A percentile compares a stretch with the other conserved stretches of the same genome.
These are phyloP conservation scores for Phyllotreta cruciferae DNA, from an alignment of 2,888 invertebrate genomes.

Conservation along the genomic window DNA sequence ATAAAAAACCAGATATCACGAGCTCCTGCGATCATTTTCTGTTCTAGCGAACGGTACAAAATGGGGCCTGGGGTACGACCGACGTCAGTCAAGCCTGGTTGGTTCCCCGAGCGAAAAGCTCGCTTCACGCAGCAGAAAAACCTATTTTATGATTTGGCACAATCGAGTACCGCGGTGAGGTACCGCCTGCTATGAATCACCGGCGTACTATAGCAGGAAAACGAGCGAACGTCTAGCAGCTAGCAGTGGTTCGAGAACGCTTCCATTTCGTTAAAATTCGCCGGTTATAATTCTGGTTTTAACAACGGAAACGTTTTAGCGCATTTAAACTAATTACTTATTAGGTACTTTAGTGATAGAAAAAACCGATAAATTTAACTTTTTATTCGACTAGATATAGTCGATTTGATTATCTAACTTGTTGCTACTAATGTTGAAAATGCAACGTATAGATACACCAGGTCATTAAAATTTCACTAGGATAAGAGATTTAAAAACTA, in stretches of 20 bases:
- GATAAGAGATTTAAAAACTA: too few species aligned
- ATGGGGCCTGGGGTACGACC: slow-evolving; percentile 9
- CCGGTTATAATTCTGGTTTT: too few species aligned
- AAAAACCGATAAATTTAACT: too few species aligned
- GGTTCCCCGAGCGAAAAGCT: slow-evolving; percentile 25
- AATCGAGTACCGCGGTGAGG: slow-evolving; percentile 23
- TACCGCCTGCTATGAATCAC: slow-evolving; percentile 28
- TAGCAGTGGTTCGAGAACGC: not conserved
- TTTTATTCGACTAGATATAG: too few species aligned
- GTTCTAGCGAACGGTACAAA: slow-evolving; percentile 14
- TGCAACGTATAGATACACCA: too few species aligned
- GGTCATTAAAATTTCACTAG: too few species aligned
- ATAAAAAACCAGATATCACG: too few species aligned
- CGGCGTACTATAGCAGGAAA: slow-evolving; percentile 25
- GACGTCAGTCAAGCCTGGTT: slow-evolving; percentile 22
- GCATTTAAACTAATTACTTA: too few species aligned
- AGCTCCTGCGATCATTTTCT: not conserved
- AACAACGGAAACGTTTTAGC: too few species aligned
- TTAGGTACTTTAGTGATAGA: too few species aligned
- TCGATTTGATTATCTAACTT: too few species aligned
- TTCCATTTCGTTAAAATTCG: not conserved
- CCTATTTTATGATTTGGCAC: slow-evolving; percentile 28
- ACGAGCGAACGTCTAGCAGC: slow-evolving; percentile 23
- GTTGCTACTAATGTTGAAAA: too few species aligned
- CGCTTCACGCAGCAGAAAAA: slow-evolving; percentile 23